Evolutionary conservation across 2,888 invertebrate genomes (phyloP), one percentile per base, ranked within the genome.

Genomic region (Notodonta ziczac): DNA sequence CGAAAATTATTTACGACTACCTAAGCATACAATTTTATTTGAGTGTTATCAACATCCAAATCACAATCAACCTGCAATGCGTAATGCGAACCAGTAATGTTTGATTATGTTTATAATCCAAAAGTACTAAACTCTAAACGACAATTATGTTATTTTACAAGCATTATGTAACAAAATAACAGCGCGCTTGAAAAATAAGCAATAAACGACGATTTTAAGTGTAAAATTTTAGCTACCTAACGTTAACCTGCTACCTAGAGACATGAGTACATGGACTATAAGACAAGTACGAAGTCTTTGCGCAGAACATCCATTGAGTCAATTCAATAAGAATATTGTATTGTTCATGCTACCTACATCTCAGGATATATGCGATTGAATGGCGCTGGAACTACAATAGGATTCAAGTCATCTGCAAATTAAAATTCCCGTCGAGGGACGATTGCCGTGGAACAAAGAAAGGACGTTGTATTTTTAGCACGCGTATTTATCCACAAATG

Each of bases 391-490:
- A 61, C 61, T 70, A 73, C 72, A 72, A 73, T 72, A 62, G 68
- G 63, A 65, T 53, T 62, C 65, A 65, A 56, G 69, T 65, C 66
- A 73, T 73, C 62, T 61, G 69, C 76, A 73, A 77, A 79, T 81
- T 79, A 78, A 77, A 77, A 81, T 80, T 77, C 72, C 62, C 64
- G 51, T 44, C 60, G 24, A 4, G 50, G 16, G 13, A 52, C 66
- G 66, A 57, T 65, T 61, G 57, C 52, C 58, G 58, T 64, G 57
- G 58, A 73, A 74, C 69, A 74, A 72, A 70, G 74, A 76, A 76
- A 73, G 70, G 65, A 69, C 59, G 68, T 65, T 74, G 72, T 75
- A 69, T 73, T 70, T 65, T 69, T 67, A 65, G 65, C 56, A 42
- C 63, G 61, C 62, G 62, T 59, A 66, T 74, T 74, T 74, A 61